Percentiles rank a stretch among this genome's conserved stretches.
Evolutionary conservation across 1,140 invertebrate genomes (phyloP).

Genomic region (Sesamia nonagrioides): DNA sequence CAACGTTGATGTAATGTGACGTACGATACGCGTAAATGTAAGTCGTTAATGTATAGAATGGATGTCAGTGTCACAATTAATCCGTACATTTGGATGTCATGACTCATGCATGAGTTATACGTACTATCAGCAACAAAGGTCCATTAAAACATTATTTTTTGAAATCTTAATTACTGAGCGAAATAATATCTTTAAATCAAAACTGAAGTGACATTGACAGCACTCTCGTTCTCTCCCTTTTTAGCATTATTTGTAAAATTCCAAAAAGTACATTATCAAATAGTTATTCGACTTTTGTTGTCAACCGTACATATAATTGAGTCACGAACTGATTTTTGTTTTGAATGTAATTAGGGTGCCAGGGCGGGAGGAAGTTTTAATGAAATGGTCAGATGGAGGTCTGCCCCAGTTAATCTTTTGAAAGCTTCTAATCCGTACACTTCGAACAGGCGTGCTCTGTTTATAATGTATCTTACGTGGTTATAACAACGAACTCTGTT

Average conservation of each 20-base stretch:
- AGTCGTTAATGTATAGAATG: background rate
- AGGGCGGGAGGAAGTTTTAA: slow-evolving; percentile 66
- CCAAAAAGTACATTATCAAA: too few relatives aligned
- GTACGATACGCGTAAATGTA: background rate
- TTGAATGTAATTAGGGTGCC: slow-evolving; percentile 61
- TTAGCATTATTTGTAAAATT: too few relatives aligned
- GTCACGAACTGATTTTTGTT: slow-evolving; percentile 64
- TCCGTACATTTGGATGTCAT: slow-evolving; percentile 46
- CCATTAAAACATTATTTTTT: too few relatives aligned
- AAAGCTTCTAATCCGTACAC: slow-evolving; percentile 64
- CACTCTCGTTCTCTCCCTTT: too few relatives aligned
- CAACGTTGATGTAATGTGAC: background rate
- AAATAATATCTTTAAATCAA: too few relatives aligned
- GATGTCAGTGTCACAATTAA: slow-evolving; percentile 31
- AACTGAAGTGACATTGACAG: too few relatives aligned
- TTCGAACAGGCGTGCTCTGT: slow-evolving; percentile 45
- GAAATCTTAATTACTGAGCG: too few relatives aligned
- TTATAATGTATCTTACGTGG: slow-evolving; percentile 32
- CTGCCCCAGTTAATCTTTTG: slow-evolving; percentile 68
- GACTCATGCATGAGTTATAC: background rate
- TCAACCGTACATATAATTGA: slow-evolving; percentile 53
- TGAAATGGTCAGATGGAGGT: slow-evolving; percentile 64
- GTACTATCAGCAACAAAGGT: too few relatives aligned
- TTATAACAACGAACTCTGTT: slow-evolving; percentile 2
- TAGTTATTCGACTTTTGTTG: too few relatives aligned